Percentiles rank a stretch among this genome's conserved stretches.
Evolutionary conservation across 2,797 vertebrate genomes (phyloP).

Genomic region (Trematomus bernacchii): DNA sequence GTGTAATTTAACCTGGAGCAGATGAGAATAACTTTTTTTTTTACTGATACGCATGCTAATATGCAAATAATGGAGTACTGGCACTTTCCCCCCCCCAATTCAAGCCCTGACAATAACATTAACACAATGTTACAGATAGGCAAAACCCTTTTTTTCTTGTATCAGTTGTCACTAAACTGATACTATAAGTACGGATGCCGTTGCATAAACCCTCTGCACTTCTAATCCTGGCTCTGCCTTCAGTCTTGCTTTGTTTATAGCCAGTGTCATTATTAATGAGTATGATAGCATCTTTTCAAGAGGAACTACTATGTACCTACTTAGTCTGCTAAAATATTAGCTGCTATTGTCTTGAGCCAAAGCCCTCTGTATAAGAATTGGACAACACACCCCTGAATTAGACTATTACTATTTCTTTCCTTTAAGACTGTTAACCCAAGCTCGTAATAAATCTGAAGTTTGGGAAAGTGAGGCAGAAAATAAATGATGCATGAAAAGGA

Average conservation of each 20-base stretch:
- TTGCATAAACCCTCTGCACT: constrained; percentile 14
- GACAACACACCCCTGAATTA: constrained; percentile 4
- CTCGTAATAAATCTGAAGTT: constrained; percentile 21
- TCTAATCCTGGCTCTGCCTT: constrained; percentile 12
- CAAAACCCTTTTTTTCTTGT: neutral
- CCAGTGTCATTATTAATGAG: constrained; percentile 10
- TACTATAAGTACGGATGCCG: neutral
- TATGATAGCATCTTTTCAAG: constrained; percentile 6
- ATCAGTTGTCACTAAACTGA: constrained; percentile 5
- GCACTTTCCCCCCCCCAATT: too few species aligned
- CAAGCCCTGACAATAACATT: too few species aligned
- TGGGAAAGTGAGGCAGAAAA: constrained; percentile 19
- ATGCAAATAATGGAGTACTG: too few species aligned
- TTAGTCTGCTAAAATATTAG: constrained; percentile 18
- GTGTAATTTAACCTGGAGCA: too few species aligned
- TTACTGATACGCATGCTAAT: too few species aligned
- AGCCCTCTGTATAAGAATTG: neutral
- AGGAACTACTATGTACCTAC: neutral
- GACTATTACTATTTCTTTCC: constrained; percentile 26
- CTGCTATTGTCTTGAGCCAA: constrained; percentile 19
- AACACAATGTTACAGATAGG: too few species aligned
- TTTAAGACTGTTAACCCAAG: constrained; percentile 10
- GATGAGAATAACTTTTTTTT: too few species aligned
- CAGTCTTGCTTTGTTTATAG: neutral
- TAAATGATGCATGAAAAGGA: constrained; percentile 59